phyloP scores from a whole-genome alignment of 2,888 invertebrate genomes.

The Nysson spinosus region DNA sequence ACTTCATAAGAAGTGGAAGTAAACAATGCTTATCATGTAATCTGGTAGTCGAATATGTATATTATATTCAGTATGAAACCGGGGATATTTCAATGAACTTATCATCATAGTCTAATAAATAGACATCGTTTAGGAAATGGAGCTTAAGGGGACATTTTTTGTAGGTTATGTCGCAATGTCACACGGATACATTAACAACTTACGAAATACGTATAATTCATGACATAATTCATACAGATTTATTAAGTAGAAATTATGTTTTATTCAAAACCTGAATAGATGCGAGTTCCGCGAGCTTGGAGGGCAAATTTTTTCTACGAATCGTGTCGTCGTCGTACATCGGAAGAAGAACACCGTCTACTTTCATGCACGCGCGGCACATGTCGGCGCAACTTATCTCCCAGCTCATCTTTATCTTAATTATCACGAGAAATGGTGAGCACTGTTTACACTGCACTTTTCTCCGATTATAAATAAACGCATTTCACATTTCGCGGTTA shows the following conservation, averaged over 20 bases:
- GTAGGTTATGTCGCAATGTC: constrained; percentile 16
- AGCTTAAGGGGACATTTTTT: neutral
- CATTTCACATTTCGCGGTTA: constrained; percentile 51
- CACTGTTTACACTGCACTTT: constrained; percentile 8
- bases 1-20: too few species aligned
- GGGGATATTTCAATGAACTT: neutral
- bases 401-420: constrained; percentile 57
- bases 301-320: constrained; percentile 64
- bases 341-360: constrained; percentile 67
- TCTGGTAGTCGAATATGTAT: too few species aligned
- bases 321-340: constrained; percentile 69
- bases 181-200: neutral
- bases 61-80: too few species aligned
- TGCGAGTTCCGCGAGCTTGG: constrained; percentile 70
- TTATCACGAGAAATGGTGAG: constrained; percentile 9
- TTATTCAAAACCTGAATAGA: constrained; percentile 51
- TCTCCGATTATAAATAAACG: constrained; percentile 21
- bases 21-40: too few species aligned
- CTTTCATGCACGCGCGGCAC: constrained; percentile 75
- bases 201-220: neutral
- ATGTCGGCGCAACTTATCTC: constrained; percentile 64
- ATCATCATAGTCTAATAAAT: neutral
- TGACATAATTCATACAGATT: neutral
- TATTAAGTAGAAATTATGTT: neutral
- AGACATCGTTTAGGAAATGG: neutral